Percentiles rank a stretch among this genome's conserved stretches.
Evolutionary conservation across 2,113 vertebrate genomes (phyloP).

Genomic region (Scopus umbretta): DNA sequence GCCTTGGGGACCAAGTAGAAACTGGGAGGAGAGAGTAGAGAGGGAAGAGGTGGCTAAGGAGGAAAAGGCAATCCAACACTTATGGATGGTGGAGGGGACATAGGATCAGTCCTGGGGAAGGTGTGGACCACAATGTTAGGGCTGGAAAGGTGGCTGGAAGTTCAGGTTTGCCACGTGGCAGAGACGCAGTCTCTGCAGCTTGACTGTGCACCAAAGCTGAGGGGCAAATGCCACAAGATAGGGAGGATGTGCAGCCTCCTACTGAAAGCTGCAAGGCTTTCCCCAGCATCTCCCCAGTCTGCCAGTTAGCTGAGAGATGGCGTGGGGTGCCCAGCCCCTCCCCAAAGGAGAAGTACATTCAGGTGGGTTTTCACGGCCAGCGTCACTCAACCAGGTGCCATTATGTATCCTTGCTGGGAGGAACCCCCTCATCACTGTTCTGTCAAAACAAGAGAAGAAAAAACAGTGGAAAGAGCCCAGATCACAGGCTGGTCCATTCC

Average conservation of each 20-base stretch:
- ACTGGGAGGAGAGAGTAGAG: neutral
- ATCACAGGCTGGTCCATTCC: neutral
- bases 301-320: neutral
- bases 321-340: neutral
- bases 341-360: neutral
- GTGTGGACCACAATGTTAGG: neutral
- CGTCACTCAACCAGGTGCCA: neutral
- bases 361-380: neutral
- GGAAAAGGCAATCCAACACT: neutral
- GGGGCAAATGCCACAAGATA: neutral
- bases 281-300: neutral
- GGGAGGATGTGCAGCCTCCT: neutral
- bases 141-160: neutral
- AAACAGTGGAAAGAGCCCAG: neutral
- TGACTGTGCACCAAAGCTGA: neutral
- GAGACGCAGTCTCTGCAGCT: neutral
- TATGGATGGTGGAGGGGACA: no score
- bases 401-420: neutral
- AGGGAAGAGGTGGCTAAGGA: neutral
- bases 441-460: neutral
- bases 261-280: neutral
- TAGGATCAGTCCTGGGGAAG: neutral
- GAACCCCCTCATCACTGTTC: accelerated
- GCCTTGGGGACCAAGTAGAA: neutral
- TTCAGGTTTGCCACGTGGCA: neutral